These are phyloP conservation scores for Caenorhabditis panamensis DNA, from an alignment of 2,888 invertebrate species.

Conservation along the genomic window DNA sequence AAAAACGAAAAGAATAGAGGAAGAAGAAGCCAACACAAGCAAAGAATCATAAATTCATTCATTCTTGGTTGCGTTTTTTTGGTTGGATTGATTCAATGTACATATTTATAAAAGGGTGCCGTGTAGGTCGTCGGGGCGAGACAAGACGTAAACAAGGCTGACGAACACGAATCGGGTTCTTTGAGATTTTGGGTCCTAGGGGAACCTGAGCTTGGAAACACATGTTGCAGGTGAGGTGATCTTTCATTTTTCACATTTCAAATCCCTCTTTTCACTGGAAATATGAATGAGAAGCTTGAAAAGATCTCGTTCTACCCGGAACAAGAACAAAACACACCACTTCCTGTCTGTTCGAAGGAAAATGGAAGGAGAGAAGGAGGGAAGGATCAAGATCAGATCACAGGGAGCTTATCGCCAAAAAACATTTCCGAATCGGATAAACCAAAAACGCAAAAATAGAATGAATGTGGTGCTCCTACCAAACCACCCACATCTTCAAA, in stretches of 20 bases:
- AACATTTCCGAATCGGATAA: constrained; percentile 18
- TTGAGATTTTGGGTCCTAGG: constrained; percentile 1
- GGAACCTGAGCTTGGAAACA: too few relatives aligned
- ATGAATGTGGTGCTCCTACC: not conserved
- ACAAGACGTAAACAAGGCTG: constrained; percentile 40
- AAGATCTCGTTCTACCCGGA: too few relatives aligned
- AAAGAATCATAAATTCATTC: constrained; percentile 43
- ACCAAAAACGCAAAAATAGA: not conserved
- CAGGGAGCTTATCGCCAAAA: too few relatives aligned
- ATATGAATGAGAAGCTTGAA: too few relatives aligned
- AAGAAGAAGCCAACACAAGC: not conserved
- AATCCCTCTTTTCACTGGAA: too few relatives aligned
- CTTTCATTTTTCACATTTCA: too few relatives aligned
- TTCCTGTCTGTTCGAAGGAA: too few relatives aligned
- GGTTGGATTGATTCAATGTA: constrained; percentile 53
- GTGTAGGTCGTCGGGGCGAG: constrained; percentile 5
- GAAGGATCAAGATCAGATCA: too few relatives aligned
- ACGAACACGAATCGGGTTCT: constrained; percentile 10
- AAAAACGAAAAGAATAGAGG: not conserved
- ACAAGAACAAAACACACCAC: not conserved
- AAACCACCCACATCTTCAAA: constrained; percentile 45
- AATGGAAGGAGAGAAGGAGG: too few relatives aligned
- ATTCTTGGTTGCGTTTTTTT: constrained; percentile 50
- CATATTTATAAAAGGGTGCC: constrained; percentile 42
- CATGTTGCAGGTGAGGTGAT: too few relatives aligned